Base-by-base conservation (phyloP, 2,888 invertebrate genomes). In the Lottia scabra region DNA sequence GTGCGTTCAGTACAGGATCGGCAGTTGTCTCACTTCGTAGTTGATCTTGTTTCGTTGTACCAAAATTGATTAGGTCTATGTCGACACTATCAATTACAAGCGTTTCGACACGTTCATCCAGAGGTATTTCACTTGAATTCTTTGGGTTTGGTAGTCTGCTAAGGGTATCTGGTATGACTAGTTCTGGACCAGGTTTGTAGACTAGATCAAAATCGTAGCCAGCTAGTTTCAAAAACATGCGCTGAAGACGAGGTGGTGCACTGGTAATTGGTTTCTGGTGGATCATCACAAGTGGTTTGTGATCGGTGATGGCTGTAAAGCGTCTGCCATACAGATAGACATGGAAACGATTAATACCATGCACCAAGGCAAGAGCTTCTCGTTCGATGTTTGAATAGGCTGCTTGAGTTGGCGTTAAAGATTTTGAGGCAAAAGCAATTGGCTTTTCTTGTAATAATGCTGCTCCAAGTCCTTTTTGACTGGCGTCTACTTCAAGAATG, bases 391-490 rank as follows among this genome's bases (percentile, higher is more conserved):
- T 71, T 12, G 73, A 56, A 62, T 76, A 75, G 15, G 72, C 48
- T 16, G 48, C n/a, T 45, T 63, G 43, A 19, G 78, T 72, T 30
- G 69, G 67, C 1, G 79, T 80, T 8, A 83, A 67, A 1, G 80
- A 67, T 73, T 80, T 80, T 0, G 81, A 82, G 27, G 83, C 81
- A 67, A 75, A 84, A 1, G 75, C 75, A 2, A 83, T 74, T 0
- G 78, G 81, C 62, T 63, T 72, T n/a, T 82, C 72, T 65, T 83
- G 82, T 12, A 83, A 30, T 0, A 83, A 65, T 0, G 44, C 72
- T 16, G 80, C 80, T n/a, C 83, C 80, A 5, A 83, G 65, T 3
- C 80, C 82, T 67, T 71, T 72, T 43, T 68, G 64, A 12, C 76
- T 80, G 12, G 80, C 76, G 46, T 84, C 81, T 6, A 77, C 75